Base-by-base conservation (phyloP, 2,888 invertebrate genomes). In the Cataglyphis altisquamis region DNA sequence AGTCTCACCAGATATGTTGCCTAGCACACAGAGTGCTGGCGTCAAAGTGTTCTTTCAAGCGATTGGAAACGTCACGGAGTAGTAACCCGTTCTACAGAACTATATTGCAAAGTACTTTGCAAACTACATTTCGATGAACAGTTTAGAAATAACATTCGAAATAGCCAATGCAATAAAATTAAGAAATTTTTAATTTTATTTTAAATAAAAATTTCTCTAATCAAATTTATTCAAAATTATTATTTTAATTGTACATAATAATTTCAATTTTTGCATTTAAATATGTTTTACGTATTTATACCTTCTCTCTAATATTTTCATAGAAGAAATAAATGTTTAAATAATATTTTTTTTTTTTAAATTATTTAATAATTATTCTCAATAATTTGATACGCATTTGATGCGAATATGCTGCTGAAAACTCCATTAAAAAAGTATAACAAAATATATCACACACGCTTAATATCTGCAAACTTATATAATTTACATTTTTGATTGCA, bases 401-500 rank as follows among this genome's bases (percentile, higher is more conserved):
- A 48, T 10, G n/a, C 64, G 10, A 5, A 36, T 63, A 3, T 36
- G 10, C n/a, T n/a, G 63, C 10, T 18, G 45, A 0, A 55, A 55
- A 25, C 29, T 67, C 1, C 4, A 21, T 36, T 25, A 36, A 18
- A 12, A 57, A 41, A 29, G 3, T 29, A 15, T n/a, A 32, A 29
- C n/a, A 29, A 25, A 55, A 29, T 21, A 32, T 9, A 25, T 68
- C 8, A 21, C 25, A 21, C 25, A 3, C 25, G 18, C 25, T 64
- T 39, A 39, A 57, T 29, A 21, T 5, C 52, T 39, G 4, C 15
- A 15, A 68, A 57, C 21, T 25, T n/a, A 25, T 29, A 10, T 80
- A 60, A 78, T 60, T 70, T 80, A 80, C 32, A 60, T 80, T 70
- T 80, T 70, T 80, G 45, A 70, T 80, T 68, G 45, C 57, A 9